Base-by-base conservation (phyloP, 2,113 vertebrate species). In the Pardalotus punctatus region DNA sequence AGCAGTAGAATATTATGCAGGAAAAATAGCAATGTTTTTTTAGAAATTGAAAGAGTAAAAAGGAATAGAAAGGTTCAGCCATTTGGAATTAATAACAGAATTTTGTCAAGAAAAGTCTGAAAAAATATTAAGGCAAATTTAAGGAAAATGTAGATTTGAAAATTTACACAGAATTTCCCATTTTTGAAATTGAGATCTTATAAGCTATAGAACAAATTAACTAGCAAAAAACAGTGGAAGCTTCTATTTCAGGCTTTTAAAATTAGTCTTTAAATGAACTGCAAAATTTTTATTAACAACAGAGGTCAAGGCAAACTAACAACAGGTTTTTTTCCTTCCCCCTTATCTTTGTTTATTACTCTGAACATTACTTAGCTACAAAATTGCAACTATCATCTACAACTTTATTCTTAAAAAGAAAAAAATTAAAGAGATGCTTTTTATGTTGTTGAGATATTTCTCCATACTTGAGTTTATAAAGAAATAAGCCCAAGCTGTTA, bases 401-500 rank as follows among this genome's bases (percentile, higher is more conserved):
- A 64, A 57, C 69, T 90, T 71, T 79, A 33, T 40, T 36, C 38
- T 42, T 50, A 50, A 81, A 82, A 93, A 86, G n/a, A 70, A 94
- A 35, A 90, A 62, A 42, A 43, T n/a, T 12, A 66, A 48, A 50
- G 47, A 87, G 31, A 60, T 84, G 56, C 33, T 86, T 62, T 93
- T 78, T 81, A 36, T 69, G 22, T 70, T 64, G 38, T 69, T 95
- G 87, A 95, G 78, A 87, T 91, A 31, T 94, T 45, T 62, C 56
- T 73, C 91, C 48, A 21, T 94, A 67, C 73, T 92, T 86, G 78
- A 96, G 70, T 91, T 97, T 86, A 58, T 90, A 86, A 87, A 81
- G 82, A 88, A 88, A 69, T 72, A 94, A 86, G 62, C 50, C 42
- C 29, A 77, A 90, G 62, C 94, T 94, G 96, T 97, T 98, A 98